Percentiles rank a stretch among this genome's conserved stretches.
Evolutionary conservation across 2,888 invertebrate species (phyloP).

Genomic region (Lasioglossum villosulum): DNA sequence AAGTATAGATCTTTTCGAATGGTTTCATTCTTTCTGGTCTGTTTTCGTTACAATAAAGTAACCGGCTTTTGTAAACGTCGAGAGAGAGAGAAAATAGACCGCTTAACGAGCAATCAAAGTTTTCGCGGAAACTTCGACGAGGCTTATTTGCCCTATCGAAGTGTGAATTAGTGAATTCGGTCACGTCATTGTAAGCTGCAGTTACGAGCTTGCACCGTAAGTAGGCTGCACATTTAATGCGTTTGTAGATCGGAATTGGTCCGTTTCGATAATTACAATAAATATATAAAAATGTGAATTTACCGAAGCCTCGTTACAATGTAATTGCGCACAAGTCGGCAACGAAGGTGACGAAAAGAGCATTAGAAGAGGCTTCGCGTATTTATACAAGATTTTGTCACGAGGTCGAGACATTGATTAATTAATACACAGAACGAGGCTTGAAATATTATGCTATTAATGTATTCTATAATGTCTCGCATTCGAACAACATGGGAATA

Average conservation of each 20-base stretch:
- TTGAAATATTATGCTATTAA: conserved; percentile 44
- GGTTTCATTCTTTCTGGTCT: conserved; percentile 37
- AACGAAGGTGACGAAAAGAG: not conserved
- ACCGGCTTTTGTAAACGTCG: conserved; percentile 42
- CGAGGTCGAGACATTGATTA: conserved; percentile 16
- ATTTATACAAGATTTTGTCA: conserved; percentile 20
- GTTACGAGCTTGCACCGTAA: conserved; percentile 18
- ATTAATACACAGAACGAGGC: conserved; percentile 20
- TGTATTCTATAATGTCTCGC: conserved; percentile 23
- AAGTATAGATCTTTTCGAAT: conserved; percentile 55
- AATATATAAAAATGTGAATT: not conserved
- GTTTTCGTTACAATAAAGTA: conserved; percentile 61
- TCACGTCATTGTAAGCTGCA: not conserved
- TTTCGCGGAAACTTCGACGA: conserved; percentile 1
- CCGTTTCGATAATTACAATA: not conserved
- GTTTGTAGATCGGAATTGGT: not conserved
- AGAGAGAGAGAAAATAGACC: conserved; percentile 45
- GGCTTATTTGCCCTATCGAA: not conserved
- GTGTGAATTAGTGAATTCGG: conserved; percentile 11
- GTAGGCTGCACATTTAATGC: not conserved
- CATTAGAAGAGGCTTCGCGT: not conserved
- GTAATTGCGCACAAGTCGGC: not conserved
- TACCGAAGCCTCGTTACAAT: not conserved
- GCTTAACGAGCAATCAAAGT: not conserved
- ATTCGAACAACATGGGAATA: conserved; percentile 32